phyloP scores from a whole-genome alignment of 2,797 vertebrate genomes.

The Rhodeus uyekii region DNA sequence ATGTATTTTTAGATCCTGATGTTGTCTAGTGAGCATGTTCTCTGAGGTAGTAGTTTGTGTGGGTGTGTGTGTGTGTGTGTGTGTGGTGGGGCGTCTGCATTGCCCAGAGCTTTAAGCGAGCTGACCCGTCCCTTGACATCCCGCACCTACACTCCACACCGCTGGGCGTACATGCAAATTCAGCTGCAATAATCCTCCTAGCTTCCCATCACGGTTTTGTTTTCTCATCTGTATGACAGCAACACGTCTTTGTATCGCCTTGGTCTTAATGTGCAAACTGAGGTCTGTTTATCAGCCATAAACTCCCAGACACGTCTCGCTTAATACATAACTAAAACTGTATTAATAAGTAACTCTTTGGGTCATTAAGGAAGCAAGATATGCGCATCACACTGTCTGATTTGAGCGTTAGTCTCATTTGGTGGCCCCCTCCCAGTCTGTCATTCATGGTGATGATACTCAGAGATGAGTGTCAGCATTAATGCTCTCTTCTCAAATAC shows the following conservation, averaged over 20 bases:
- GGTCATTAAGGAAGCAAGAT: constrained; percentile 22
- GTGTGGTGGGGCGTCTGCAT: background rate
- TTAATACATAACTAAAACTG: constrained; percentile 20
- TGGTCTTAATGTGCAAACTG: constrained; percentile 14
- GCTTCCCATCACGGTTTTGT: background rate
- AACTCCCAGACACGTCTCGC: constrained; percentile 10
- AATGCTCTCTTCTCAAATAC: background rate
- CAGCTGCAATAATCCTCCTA: background rate
- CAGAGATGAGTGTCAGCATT: background rate
- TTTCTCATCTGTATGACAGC: background rate
- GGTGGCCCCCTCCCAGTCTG: background rate
- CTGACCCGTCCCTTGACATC: constrained; percentile 49
- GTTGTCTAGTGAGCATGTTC: constrained; percentile 46
- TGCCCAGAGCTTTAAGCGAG: constrained; percentile 33
- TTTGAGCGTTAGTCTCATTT: background rate
- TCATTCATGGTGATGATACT: background rate
- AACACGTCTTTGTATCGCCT: background rate
- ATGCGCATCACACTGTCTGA: background rate
- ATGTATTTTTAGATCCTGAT: constrained; percentile 43
- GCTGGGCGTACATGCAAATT: background rate
- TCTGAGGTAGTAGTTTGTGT: constrained; percentile 27
- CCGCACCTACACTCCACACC: constrained; percentile 4
- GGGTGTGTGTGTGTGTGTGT: constrained; percentile 22
- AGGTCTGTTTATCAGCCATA: constrained; percentile 3
- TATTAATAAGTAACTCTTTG: constrained; percentile 31